Conservation (phyloP, 2,113 vertebrate genomes). For the Labeo rohita region DNA sequence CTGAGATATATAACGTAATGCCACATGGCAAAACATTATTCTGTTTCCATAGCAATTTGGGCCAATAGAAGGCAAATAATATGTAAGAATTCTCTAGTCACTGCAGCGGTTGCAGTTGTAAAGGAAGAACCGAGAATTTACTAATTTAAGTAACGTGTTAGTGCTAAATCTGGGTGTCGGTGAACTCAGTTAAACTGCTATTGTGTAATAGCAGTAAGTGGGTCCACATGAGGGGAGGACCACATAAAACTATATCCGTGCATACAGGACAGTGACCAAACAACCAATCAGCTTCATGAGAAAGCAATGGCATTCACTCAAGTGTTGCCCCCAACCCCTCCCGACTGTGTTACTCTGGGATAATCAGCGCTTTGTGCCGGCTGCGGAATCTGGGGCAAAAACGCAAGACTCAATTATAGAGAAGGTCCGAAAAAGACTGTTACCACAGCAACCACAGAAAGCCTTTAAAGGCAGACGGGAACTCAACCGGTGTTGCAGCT, state of each 20-base stretch:
- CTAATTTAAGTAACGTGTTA: not conserved
- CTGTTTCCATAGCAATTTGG: not conserved
- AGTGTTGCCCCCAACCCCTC: conserved; percentile 51
- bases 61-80: not conserved
- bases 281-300: conserved; percentile 69
- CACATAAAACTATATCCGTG: conserved; percentile 45
- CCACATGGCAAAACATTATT: conserved; percentile 2
- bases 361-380: conserved; percentile 81
- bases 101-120: not conserved
- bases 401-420: conserved; percentile 71
- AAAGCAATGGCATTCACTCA: conserved; percentile 74
- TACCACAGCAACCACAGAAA: conserved; percentile 71
- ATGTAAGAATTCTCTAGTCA: not conserved
- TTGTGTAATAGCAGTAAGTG: conserved; percentile 10
- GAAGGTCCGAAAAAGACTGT: conserved; percentile 63
- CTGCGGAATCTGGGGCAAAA: conserved; percentile 71
- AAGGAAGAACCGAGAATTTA: conserved; percentile 16
- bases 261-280: conserved; percentile 49
- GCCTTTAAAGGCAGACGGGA: conserved; percentile 66
- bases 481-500: conserved; percentile 51
- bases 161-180: not conserved
- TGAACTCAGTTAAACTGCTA: conserved; percentile 4
- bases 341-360: conserved; percentile 62
- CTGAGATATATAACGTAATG: not conserved
- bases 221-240: conserved; percentile 50